These are phyloP conservation scores for Neostethus bicornis DNA, from an alignment of 2,797 vertebrate species.

Conservation along the genomic window DNA sequence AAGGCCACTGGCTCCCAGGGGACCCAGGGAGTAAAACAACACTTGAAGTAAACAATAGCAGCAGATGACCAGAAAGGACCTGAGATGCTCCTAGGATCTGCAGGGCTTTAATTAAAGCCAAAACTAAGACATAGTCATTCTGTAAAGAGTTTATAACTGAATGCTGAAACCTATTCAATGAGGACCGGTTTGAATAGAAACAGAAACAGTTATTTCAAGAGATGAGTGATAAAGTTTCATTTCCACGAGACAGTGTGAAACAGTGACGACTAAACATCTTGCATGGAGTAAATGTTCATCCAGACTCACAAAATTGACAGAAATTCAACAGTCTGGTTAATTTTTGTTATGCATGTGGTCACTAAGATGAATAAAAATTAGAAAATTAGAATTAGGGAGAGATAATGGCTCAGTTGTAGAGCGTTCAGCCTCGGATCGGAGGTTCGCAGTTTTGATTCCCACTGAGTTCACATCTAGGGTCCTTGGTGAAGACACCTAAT, in stretches of 20 bases:
- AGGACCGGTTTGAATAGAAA: neutral
- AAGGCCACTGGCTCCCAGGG: conserved; percentile 66
- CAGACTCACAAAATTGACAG: too few relatives aligned
- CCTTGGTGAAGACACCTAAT: too few relatives aligned
- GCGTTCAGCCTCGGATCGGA: too few relatives aligned
- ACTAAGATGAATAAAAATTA: too few relatives aligned
- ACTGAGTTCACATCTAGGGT: too few relatives aligned
- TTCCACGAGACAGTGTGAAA: neutral
- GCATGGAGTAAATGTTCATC: too few relatives aligned
- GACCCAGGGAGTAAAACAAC: conserved; percentile 76
- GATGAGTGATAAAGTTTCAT: neutral
- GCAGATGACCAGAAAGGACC: conserved; percentile 71
- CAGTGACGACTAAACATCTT: neutral
- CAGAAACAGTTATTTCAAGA: neutral
- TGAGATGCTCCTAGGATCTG: conserved; percentile 55
- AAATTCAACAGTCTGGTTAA: too few relatives aligned
- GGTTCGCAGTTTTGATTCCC: too few relatives aligned
- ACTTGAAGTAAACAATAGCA: conserved; percentile 77
- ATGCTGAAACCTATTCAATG: conserved; percentile 7
- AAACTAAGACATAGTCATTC: conserved; percentile 37
- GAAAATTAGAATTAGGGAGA: too few relatives aligned
- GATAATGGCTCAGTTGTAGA: too few relatives aligned
- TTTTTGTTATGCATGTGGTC: too few relatives aligned
- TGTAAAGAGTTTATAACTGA: neutral
- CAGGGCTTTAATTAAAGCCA: conserved; percentile 63